phyloP scores from a whole-genome alignment of 1,140 invertebrate species.

The Pseudomyrmex concolor region DNA sequence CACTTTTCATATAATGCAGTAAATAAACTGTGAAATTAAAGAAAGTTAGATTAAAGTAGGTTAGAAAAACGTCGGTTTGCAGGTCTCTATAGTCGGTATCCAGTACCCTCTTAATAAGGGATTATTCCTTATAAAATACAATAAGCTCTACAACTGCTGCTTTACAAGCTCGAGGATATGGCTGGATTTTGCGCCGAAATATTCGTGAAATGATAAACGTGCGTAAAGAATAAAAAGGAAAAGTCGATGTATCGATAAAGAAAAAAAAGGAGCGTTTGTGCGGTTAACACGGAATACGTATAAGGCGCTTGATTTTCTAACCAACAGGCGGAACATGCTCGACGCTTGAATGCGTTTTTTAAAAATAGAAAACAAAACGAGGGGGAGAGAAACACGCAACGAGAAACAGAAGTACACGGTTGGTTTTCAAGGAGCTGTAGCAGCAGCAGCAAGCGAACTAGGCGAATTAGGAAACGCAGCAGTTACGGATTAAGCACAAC shows the following conservation, averaged over 20 bases:
- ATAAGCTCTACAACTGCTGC: conserved; percentile 21
- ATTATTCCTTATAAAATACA: neutral
- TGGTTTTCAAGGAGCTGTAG: neutral
- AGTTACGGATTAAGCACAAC: conserved; percentile 77
- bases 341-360: conserved; percentile 32
- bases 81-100: too few species aligned
- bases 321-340: conserved; percentile 31
- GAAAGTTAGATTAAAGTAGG: too few species aligned
- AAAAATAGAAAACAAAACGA: conserved; percentile 23
- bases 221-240: conserved; percentile 39
- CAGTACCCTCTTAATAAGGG: conserved; percentile 8
- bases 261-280: conserved; percentile 1
- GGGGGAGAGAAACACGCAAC: neutral
- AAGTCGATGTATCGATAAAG: neutral
- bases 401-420: conserved; percentile 18
- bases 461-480: conserved; percentile 50
- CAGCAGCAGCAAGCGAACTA: conserved; percentile 14
- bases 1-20: too few species aligned
- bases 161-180: conserved; percentile 7
- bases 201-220: conserved; percentile 38
- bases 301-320: conserved; percentile 46
- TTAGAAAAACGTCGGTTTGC: too few species aligned
- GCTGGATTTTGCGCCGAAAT: conserved; percentile 37
- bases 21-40: too few species aligned
- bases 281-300: conserved; percentile 18